phyloP scores from a whole-genome alignment of 2,888 invertebrate genomes.

The Ormyrus pomaceus region DNA sequence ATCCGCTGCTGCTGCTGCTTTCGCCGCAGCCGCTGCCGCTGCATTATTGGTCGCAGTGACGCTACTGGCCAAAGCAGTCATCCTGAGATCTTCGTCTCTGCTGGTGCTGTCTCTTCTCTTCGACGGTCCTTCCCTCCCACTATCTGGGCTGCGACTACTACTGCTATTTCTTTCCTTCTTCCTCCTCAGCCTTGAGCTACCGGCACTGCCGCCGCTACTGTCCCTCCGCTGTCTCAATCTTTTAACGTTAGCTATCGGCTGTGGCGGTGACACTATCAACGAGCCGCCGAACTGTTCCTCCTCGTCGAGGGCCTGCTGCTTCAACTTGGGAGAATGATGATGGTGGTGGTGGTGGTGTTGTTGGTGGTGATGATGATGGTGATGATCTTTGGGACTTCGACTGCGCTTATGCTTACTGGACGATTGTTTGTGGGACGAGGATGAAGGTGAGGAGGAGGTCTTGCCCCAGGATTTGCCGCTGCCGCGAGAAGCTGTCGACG shows the following conservation, averaged over 20 bases:
- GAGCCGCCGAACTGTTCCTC: constrained; percentile 73
- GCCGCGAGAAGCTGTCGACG: constrained; percentile 21
- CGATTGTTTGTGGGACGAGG: constrained; percentile 65
- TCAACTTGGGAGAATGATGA: constrained; percentile 21
- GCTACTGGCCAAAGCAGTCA: too few relatives aligned
- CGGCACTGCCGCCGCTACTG: constrained; percentile 13
- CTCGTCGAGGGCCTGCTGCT: constrained; percentile 67
- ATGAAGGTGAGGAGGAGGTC: constrained; percentile 60
- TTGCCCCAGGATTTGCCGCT: constrained; percentile 71
- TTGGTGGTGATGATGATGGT: constrained; percentile 63
- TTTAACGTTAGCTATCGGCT: constrained; percentile 62
- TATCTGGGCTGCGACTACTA: constrained; percentile 34
- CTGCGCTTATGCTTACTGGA: constrained; percentile 48
- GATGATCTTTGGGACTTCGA: constrained; percentile 66
- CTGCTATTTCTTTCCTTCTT: constrained; percentile 20
- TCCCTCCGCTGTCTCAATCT: constrained; percentile 6
- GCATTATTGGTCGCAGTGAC: constrained; percentile 36
- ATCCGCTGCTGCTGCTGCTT: constrained; percentile 77
- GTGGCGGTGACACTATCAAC: constrained; percentile 73
- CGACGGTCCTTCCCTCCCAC: background rate
- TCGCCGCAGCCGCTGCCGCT: constrained; percentile 59
- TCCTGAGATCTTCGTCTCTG: constrained; percentile 73
- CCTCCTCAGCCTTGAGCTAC: constrained; percentile 4
- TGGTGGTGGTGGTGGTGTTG: constrained; percentile 28
- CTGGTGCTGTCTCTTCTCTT: constrained; percentile 76